A percentile compares a stretch with the other conserved stretches of the same genome.
phyloP scores from a whole-genome alignment of 2,113 vertebrate genomes.

The Catharus fuscescens region DNA sequence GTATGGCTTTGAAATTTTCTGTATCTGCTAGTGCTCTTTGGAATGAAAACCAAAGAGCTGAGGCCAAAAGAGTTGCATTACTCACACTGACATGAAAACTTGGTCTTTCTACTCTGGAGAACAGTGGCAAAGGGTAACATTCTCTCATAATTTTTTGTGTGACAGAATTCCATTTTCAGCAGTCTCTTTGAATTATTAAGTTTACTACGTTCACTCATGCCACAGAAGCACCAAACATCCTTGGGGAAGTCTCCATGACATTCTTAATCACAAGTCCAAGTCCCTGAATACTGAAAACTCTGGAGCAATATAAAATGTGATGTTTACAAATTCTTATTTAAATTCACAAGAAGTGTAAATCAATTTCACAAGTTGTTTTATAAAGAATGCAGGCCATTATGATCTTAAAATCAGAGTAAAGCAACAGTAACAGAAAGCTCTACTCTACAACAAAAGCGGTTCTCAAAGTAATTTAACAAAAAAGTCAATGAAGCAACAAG shows the following conservation, averaged over 20 bases:
- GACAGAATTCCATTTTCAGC: background rate
- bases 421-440: background rate
- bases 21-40: background rate
- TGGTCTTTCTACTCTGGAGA: background rate
- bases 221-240: background rate
- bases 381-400: background rate
- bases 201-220: background rate
- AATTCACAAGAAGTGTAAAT: background rate
- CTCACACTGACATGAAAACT: background rate
- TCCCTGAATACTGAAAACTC: background rate
- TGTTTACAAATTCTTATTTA: background rate
- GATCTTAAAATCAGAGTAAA: background rate
- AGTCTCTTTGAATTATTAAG: background rate
- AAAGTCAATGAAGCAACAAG: background rate
- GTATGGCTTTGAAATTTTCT: background rate
- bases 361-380: background rate
- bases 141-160: background rate
- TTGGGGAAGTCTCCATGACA: background rate
- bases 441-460: background rate
- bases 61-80: background rate
- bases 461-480: background rate
- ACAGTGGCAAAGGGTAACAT: background rate
- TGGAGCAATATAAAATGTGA: background rate
- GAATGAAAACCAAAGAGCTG: background rate
- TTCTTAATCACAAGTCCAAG: background rate